Percentiles rank a stretch among this genome's conserved stretches.
Evolutionary conservation across 2,797 vertebrate genomes (phyloP).

Genomic region (Hyperoplus lanceolatus): DNA sequence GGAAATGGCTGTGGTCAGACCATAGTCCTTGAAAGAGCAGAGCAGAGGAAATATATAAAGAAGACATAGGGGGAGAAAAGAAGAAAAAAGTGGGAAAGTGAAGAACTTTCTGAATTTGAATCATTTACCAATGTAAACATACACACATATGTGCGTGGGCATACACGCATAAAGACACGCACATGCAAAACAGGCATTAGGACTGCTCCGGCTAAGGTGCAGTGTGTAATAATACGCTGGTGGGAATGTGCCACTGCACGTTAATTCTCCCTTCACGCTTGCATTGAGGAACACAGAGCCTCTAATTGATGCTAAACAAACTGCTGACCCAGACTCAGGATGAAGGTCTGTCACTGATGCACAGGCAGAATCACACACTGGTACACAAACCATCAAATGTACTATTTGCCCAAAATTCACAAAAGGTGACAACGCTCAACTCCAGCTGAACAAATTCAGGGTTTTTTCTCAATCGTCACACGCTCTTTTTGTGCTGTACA

Average conservation of each 20-base stretch:
- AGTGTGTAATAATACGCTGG: constrained; percentile 85
- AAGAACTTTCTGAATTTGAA: constrained; percentile 58
- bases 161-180: constrained; percentile 15
- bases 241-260: constrained; percentile 93
- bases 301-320: constrained; percentile 92
- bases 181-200: constrained; percentile 44
- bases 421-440: constrained; percentile 34
- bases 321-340: constrained; percentile 87
- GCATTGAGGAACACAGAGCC: constrained; percentile 92
- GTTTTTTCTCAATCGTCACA: constrained; percentile 34
- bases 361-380: constrained; percentile 65
- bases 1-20: constrained; percentile 85
- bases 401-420: constrained; percentile 50
- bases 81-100: constrained; percentile 41
- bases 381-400: constrained; percentile 62
- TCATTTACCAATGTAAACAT: constrained; percentile 27
- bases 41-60: constrained; percentile 60
- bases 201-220: constrained; percentile 78
- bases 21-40: constrained; percentile 76
- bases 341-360: constrained; percentile 83
- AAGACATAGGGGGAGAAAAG: constrained; percentile 35
- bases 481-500: constrained; percentile 25
- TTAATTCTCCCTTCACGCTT: constrained; percentile 94
- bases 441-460: constrained; percentile 35
- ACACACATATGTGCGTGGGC: constrained; percentile 5